phyloP scores from a whole-genome alignment of 2,113 vertebrate species.

The Mungos mungo region DNA sequence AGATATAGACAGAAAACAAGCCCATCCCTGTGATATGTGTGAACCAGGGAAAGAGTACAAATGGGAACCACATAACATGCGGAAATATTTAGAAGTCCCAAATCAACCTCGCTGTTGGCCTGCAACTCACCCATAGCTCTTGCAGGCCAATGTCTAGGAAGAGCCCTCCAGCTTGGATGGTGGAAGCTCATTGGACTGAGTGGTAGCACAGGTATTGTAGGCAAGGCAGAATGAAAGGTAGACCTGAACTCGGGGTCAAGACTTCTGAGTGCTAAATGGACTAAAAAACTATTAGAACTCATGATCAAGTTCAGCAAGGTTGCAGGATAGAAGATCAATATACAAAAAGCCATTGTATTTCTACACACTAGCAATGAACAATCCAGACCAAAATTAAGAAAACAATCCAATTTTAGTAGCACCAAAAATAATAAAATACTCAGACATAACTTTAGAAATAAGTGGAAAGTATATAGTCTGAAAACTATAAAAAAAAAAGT shows the following conservation, averaged over 20 bases:
- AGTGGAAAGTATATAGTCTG: neutral
- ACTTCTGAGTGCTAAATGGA: neutral
- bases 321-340: neutral
- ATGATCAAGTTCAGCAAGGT: neutral
- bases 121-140: neutral
- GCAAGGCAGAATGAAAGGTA: neutral
- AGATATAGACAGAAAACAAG: neutral
- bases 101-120: neutral
- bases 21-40: neutral
- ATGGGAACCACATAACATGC: neutral
- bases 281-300: neutral
- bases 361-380: neutral
- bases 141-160: neutral
- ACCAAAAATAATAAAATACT: conserved; percentile 14
- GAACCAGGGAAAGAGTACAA: neutral
- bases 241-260: neutral
- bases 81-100: conserved; percentile 8
- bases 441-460: neutral
- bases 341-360: conserved; percentile 30
- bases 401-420: neutral
- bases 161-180: neutral
- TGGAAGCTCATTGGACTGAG: neutral
- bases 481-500: neutral
- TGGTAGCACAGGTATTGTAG: neutral
- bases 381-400: conserved; percentile 37